Conservation (phyloP, 1,140 invertebrate genomes). For the Sycobia sp. region DNA sequence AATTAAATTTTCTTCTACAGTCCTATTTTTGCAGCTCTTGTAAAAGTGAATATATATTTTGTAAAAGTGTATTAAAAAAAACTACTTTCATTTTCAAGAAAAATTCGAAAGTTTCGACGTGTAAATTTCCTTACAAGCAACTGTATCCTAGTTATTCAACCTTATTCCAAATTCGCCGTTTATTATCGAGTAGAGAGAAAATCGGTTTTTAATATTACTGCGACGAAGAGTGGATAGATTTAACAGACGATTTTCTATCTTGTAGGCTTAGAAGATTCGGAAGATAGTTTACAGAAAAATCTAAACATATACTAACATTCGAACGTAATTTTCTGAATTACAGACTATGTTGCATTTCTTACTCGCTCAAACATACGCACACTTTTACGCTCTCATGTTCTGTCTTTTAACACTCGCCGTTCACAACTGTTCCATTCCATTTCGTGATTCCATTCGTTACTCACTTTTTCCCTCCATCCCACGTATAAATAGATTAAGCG, state of each 20-base stretch:
- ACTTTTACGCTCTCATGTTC: conserved; percentile 9
- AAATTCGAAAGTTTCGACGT: no score
- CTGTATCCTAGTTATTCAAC: conserved; percentile 8
- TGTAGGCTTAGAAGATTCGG: conserved; percentile 25
- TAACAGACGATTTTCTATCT: conserved; percentile 31
- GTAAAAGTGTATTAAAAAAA: no score
- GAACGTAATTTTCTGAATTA: conserved; percentile 29
- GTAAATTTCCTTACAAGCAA: not conserved
- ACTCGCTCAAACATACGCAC: conserved; percentile 22
- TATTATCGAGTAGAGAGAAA: conserved; percentile 22
- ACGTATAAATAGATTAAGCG: conserved; percentile 29
- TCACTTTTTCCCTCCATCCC: not conserved
- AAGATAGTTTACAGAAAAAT: conserved; percentile 29
- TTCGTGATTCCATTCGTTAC: not conserved
- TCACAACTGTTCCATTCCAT: not conserved
- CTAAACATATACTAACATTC: conserved; percentile 27
- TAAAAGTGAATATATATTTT: no score
- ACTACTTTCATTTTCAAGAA: no score
- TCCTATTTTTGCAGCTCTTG: no score
- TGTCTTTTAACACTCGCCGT: conserved; percentile 1
- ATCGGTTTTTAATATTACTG: conserved; percentile 22
- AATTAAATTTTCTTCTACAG: no score
- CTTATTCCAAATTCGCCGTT: not conserved
- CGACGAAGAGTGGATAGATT: conserved; percentile 26
- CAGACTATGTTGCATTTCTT: conserved; percentile 20